phyloP scores from a whole-genome alignment of 2,888 invertebrate genomes.

The Campaea margaritaria region DNA sequence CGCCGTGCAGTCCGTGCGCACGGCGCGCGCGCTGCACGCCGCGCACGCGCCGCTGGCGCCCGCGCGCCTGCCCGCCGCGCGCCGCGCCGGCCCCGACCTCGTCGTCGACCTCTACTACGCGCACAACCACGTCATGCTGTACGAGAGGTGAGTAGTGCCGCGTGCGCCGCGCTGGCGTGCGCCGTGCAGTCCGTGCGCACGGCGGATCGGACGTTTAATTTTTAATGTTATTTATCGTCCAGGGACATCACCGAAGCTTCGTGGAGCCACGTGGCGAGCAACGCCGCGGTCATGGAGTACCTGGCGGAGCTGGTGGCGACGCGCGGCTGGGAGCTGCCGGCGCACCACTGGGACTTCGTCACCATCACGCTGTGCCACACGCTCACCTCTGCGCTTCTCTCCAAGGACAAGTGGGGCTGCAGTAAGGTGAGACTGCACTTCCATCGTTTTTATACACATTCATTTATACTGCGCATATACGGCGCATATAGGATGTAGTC shows the following conservation, averaged over 20 bases:
- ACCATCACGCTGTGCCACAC: conserved; percentile 89
- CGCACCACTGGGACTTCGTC: conserved; percentile 90
- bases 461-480: too few relatives aligned
- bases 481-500: too few relatives aligned
- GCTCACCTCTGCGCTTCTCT: conserved; percentile 82
- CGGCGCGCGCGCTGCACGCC: conserved; percentile 51
- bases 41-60: conserved; percentile 30
- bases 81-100: conserved; percentile 55
- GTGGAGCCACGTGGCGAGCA: conserved; percentile 52
- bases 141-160: conserved; percentile 69
- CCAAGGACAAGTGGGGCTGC: conserved; percentile 64
- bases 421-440: conserved; percentile 85
- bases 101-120: conserved; percentile 62
- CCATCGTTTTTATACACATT: too few relatives aligned
- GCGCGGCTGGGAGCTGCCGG: conserved; percentile 63
- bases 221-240: background rate
- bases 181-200: conserved; percentile 41
- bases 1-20: conserved; percentile 39
- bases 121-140: conserved; percentile 68
- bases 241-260: conserved; percentile 44
- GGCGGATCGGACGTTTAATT: conserved; percentile 34
- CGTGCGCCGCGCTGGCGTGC: too few relatives aligned
- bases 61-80: conserved; percentile 21
- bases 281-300: conserved; percentile 51
- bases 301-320: conserved; percentile 45